Evolutionary conservation across 2,888 invertebrate species (phyloP).

Genomic region (Dusona sp.): DNA sequence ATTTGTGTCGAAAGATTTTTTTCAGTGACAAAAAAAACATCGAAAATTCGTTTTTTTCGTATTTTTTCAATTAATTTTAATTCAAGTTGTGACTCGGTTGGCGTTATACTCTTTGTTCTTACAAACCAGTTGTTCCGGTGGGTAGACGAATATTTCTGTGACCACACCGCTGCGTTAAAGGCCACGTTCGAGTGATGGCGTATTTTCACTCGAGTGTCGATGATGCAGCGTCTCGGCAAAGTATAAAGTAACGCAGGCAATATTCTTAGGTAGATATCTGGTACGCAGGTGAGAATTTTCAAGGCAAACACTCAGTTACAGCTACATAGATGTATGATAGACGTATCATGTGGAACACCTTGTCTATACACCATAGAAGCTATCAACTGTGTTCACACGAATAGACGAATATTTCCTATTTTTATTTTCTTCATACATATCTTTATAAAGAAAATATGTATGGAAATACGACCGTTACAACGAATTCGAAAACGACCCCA

Average conservation of each 20-base stretch:
- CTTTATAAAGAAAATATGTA: neutral
- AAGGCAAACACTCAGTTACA: conserved; percentile 32
- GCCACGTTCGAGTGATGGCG: conserved; percentile 14
- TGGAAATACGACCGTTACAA: too few relatives aligned
- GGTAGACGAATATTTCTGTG: neutral
- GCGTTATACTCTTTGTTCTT: neutral
- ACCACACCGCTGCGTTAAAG: conserved; percentile 9
- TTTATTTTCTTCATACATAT: neutral
- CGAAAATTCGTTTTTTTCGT: neutral
- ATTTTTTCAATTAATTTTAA: neutral
- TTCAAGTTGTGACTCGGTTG: neutral
- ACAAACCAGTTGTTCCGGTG: conserved; percentile 8
- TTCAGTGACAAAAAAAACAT: too few relatives aligned
- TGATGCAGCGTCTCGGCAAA: conserved; percentile 32
- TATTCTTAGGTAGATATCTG: conserved; percentile 6
- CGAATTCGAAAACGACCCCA: too few relatives aligned
- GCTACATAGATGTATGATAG: neutral
- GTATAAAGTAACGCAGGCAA: conserved; percentile 37
- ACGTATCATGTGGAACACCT: neutral
- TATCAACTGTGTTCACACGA: neutral
- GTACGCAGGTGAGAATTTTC: conserved; percentile 40
- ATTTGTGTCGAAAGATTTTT: neutral
- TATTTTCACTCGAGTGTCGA: neutral
- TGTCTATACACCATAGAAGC: neutral
- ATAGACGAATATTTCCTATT: neutral